Percentiles rank a stretch among this genome's conserved stretches.
Conservation (phyloP, 2,888 invertebrate genomes). For the Pinctada fucata region DNA sequence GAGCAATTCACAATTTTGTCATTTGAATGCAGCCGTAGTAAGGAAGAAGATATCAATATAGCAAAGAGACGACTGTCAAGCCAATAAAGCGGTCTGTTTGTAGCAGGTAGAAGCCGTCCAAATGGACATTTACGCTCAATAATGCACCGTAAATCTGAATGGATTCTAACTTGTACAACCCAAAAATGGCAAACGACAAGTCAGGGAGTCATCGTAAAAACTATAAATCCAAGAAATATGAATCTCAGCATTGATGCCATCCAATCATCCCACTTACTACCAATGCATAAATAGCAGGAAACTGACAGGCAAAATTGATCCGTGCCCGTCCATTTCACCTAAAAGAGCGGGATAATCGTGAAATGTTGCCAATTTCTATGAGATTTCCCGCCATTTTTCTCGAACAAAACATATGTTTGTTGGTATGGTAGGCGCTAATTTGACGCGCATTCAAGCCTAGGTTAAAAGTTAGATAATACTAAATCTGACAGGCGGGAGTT, state of each 20-base stretch:
- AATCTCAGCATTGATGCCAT: slow-evolving; percentile 13
- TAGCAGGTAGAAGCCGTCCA: too few relatives aligned
- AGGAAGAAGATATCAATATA: too few relatives aligned
- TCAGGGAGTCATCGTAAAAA: slow-evolving; percentile 14
- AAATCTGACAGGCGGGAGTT: slow-evolving; percentile 17
- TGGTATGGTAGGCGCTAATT: slow-evolving; percentile 16
- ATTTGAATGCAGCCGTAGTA: too few relatives aligned
- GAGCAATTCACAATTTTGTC: too few relatives aligned
- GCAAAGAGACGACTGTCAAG: too few relatives aligned
- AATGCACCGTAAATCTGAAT: too few relatives aligned
- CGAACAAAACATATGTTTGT: slow-evolving; percentile 18
- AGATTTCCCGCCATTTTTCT: slow-evolving; percentile 9
- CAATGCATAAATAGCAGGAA: slow-evolving; percentile 24
- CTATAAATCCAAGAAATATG: slow-evolving; percentile 17
- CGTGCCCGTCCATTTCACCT: background rate
- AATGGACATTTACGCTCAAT: too few relatives aligned
- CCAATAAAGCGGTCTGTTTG: too few relatives aligned
- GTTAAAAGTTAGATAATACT: slow-evolving; percentile 8
- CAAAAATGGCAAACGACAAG: slow-evolving; percentile 2
- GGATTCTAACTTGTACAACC: background rate
- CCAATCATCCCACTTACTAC: slow-evolving; percentile 31
- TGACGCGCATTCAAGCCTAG: slow-evolving; percentile 10
- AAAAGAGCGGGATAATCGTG: slow-evolving; percentile 13
- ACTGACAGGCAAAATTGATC: slow-evolving; percentile 33
- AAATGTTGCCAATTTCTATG: slow-evolving; percentile 24